Evolutionary conservation across 1,140 invertebrate species (phyloP), one percentile per base, ranked within the genome.

Genomic region (Stegodyphus dumicola): DNA sequence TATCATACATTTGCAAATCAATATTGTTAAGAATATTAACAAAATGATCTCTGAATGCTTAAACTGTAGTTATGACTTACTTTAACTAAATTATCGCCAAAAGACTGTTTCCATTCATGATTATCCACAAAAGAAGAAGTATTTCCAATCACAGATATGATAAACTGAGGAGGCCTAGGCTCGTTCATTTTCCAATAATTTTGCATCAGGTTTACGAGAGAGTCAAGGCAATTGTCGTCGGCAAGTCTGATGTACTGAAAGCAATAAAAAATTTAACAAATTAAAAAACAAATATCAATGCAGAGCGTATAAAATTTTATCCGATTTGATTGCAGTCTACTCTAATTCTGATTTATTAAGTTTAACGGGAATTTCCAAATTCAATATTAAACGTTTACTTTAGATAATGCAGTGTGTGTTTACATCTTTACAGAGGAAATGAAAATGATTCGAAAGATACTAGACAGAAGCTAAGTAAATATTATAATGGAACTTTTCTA

Each of bases 141-240:
- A 18, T 91, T 91, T 54, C 91, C 91, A 49, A 91, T 90, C n/a
- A 92, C 90, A 11, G 91, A 91, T 69, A 92, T 91, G 49, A 91
- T 90, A 13, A 92, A 89, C 87, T 90, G 90, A 4, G 91, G 91
- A 2, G 88, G 87, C 17, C 88, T 74, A 0, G 91, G 91, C 5
- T 91, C 89, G 88, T 90, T 89, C 18, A 92, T 87, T 53, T 81
- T 86, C 91, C 91, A 92, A n/a, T 89, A 88, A 18, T 91, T 87
- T 75, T 88, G 89, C 87, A 92, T 88, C 52, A 92, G 87, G 6
- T 88, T 74, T 73, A 91, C 76, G 77, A 91, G 88, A 9, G 83
- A 85, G 5, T 89, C 75, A 88, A 90, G 89, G 2, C 88, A 75
- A 9, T 90, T 90, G n/a, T 89, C 87, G 9, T 89, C 87, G 53